phyloP scores from a whole-genome alignment of 2,888 invertebrate species.

The Lasioglossum oenotherae region DNA sequence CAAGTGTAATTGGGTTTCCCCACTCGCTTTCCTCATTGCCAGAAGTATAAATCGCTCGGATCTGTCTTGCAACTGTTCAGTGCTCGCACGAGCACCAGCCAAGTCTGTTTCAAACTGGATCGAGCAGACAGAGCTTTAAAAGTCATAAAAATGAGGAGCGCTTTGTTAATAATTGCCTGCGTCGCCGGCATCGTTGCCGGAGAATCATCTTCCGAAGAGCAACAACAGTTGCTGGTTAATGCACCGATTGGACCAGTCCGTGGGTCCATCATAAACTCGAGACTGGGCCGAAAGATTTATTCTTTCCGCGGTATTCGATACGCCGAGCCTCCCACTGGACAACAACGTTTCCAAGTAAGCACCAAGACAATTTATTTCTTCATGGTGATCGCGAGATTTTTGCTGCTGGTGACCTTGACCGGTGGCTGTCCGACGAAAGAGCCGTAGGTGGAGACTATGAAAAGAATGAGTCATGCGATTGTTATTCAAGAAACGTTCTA shows the following conservation, averaged over 20 bases:
- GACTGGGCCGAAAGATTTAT: constrained; percentile 68
- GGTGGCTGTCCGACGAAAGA: background rate
- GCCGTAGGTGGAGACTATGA: constrained; percentile 1
- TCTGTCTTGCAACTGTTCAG: background rate
- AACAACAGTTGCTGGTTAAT: constrained; percentile 23
- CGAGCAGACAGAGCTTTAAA: background rate
- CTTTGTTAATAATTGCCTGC: constrained; percentile 2
- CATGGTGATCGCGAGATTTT: background rate
- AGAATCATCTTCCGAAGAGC: background rate
- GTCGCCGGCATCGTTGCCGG: background rate
- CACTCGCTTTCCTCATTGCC: constrained; percentile 43
- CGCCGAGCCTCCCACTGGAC: constrained; percentile 69
- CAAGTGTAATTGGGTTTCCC: constrained; percentile 33
- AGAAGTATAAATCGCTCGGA: constrained; percentile 38
- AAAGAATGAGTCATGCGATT: background rate
- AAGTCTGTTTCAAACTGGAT: background rate
- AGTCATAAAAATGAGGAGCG: constrained; percentile 10
- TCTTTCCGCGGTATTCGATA: constrained; percentile 73
- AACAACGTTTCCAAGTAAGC: constrained; percentile 68
- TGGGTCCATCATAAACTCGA: constrained; percentile 64
- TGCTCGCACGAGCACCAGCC: constrained; percentile 8
- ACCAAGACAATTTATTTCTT: background rate
- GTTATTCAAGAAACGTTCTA: constrained; percentile 10
- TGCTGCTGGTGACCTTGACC: background rate
- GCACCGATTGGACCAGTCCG: constrained; percentile 67